These are phyloP conservation scores for Leucosticte australis DNA, from an alignment of 2,113 vertebrate species.

Conservation along the genomic window DNA sequence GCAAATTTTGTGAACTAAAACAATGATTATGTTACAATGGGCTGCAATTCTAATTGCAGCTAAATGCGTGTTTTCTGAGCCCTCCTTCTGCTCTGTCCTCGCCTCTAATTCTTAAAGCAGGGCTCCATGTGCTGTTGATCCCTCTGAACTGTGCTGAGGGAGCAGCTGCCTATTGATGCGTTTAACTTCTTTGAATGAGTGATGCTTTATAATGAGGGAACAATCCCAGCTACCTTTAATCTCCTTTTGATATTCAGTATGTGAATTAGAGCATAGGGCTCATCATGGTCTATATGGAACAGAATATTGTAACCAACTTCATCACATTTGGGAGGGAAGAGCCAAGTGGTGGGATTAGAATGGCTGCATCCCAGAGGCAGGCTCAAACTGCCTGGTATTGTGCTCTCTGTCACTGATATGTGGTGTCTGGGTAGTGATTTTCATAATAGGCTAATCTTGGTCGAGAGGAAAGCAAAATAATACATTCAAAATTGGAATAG, in stretches of 20 bases:
- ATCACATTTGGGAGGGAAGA: neutral
- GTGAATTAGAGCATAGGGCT: neutral
- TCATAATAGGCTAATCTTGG: conserved; percentile 38
- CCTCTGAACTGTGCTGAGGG: neutral
- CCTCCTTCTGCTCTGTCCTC: conserved; percentile 28
- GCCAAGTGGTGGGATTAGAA: neutral
- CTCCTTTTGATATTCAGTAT: neutral
- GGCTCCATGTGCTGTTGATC: neutral
- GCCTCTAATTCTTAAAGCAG: conserved; percentile 19
- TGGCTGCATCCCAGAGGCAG: conserved; percentile 16
- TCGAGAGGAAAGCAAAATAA: conserved; percentile 12
- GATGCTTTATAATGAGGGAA: neutral
- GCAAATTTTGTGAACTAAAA: conserved; percentile 36
- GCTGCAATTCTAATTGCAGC: conserved; percentile 50
- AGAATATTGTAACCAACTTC: neutral
- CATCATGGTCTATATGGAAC: neutral
- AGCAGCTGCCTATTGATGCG: neutral
- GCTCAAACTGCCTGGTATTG: neutral
- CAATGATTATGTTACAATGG: conserved; percentile 59
- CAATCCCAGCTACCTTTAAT: neutral
- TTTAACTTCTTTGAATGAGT: conserved; percentile 21
- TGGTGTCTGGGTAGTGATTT: conserved; percentile 7
- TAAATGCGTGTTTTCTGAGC: conserved; percentile 1
- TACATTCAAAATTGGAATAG: conserved; percentile 4
- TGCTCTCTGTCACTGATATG: neutral